phyloP scores from a whole-genome alignment of 2,888 invertebrate genomes.

The Agrochola macilenta region DNA sequence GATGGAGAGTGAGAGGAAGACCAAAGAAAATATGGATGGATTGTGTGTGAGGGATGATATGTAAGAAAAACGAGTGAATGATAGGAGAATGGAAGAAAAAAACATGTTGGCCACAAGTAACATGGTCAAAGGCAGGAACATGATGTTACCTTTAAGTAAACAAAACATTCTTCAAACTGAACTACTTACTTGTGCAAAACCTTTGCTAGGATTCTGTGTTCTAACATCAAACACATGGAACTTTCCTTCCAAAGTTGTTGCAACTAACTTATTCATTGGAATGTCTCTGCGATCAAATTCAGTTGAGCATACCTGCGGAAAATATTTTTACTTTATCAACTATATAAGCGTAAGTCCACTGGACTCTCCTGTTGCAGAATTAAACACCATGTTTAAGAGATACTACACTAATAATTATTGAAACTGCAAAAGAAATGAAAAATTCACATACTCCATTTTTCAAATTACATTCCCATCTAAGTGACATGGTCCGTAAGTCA shows the following conservation, averaged over 20 bases:
- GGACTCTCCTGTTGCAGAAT: background rate
- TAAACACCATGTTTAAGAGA: background rate
- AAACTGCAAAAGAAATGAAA: background rate
- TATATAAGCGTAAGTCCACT: background rate
- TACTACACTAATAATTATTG: background rate
- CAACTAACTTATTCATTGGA: constrained; percentile 98
- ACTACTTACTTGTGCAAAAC: constrained; percentile 92
- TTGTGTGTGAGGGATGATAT: background rate
- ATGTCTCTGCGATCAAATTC: constrained; percentile 98
- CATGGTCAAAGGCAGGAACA: background rate
- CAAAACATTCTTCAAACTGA: background rate
- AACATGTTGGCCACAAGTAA: background rate
- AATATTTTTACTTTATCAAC: background rate
- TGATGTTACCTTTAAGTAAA: background rate
- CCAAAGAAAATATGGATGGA: background rate
- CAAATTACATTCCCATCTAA: constrained; percentile 97
- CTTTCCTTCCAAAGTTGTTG: constrained; percentile 97
- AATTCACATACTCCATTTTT: constrained; percentile 94
- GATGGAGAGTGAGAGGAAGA: background rate
- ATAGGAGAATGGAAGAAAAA: background rate
- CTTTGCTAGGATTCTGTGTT: constrained; percentile 96
- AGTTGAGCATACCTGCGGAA: constrained; percentile 92
- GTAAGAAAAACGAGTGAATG: background rate
- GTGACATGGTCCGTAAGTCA: constrained; percentile 95
- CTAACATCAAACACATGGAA: constrained; percentile 97